Base-by-base conservation (phyloP, 2,113 vertebrate species). In the Cariama cristata region DNA sequence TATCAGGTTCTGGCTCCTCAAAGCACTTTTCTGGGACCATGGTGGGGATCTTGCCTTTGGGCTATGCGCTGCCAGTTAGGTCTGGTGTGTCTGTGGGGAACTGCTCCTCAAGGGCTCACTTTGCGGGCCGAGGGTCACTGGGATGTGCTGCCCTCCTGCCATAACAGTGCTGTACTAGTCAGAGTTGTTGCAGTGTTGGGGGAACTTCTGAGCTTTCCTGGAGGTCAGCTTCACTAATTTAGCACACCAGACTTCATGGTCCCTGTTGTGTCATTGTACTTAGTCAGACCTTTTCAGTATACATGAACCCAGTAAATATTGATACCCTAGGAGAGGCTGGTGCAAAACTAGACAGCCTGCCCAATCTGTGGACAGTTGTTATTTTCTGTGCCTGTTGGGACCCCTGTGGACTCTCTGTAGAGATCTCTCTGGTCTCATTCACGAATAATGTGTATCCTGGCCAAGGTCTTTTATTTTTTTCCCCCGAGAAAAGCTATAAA, bases 71-170 rank as follows among this genome's bases (percentile, higher is more conserved):
- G 30, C 5, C 0, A 3, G 18, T 24, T 22, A 16, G 26, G 20
- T 17, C 27, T 44, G 42, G 16, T 9, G 18, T 30, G 23, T 24
- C 66, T 3, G 3, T 40, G 32, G 27, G 42, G 17, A 47, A 3
- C 35, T 47, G 52, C 45, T 84, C 8, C 17, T 32, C 9, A 2
- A 4, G 16, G 26, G 21, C 35, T 69, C 1, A 2, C 38, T 21
- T 3, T 20, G 40, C 0, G 2, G 28, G 33, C 9, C 2, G 0
- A 14, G 20, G 38, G 14, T 45, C 3, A 1, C n/a, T 49, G 32
- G 32, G 52, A 30, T 1, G 1, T 0, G 2, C 55, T 38, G 21
- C 8, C 11, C 27, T 63, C 14, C 28, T 55, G 38, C 14, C 5
- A 0, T 52, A 18, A 14, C 13, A 5, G 26, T 12, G 38, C 11